Evolutionary conservation across 2,113 vertebrate genomes (phyloP).

Genomic region (Microcebus griseorufus): DNA sequence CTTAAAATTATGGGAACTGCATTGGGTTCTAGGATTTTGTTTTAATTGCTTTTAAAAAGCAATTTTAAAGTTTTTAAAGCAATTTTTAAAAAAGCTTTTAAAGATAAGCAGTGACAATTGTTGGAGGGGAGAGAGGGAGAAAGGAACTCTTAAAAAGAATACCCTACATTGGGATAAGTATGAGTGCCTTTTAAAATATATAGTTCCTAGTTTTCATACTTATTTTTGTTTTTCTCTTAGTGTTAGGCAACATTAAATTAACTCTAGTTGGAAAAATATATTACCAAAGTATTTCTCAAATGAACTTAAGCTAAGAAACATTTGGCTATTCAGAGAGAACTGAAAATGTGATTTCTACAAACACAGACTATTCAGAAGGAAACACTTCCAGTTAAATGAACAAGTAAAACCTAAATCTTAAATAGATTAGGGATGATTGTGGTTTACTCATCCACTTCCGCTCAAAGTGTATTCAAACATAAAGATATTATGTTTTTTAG

Average conservation of each 20-base stretch:
- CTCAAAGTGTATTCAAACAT: slow-evolving; percentile 80
- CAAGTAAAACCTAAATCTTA: slow-evolving; percentile 80
- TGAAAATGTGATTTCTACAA: slow-evolving; percentile 71
- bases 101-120: background rate
- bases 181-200: background rate
- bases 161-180: background rate
- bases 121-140: background rate
- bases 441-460: slow-evolving; percentile 76
- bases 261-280: background rate
- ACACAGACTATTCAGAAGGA: slow-evolving; percentile 65
- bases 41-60: background rate
- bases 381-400: slow-evolving; percentile 80
- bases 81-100: background rate
- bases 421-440: slow-evolving; percentile 77
- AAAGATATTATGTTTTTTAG: slow-evolving; percentile 75
- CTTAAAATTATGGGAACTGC: background rate
- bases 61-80: no score
- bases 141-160: background rate
- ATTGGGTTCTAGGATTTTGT: background rate
- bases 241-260: slow-evolving; percentile 62
- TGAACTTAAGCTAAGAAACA: slow-evolving; percentile 66
- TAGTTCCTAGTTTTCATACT: background rate
- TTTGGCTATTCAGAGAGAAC: slow-evolving; percentile 68
- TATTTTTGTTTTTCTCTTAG: background rate
- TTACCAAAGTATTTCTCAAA: slow-evolving; percentile 54